Base-by-base conservation (phyloP, 2,888 invertebrate species). In the Theretra japonica region DNA sequence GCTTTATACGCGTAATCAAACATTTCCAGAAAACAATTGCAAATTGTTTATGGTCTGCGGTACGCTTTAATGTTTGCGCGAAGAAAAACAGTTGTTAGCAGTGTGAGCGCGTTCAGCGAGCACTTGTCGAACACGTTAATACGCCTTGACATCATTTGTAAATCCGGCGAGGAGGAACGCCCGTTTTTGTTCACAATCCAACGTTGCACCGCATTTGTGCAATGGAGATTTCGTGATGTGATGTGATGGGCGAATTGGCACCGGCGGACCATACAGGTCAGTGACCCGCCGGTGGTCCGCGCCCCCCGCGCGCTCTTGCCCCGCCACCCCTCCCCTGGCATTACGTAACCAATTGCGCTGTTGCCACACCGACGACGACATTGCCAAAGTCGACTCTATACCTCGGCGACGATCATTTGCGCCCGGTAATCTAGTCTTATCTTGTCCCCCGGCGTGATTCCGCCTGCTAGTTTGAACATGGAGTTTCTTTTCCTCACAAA, bases 221-320 rank as follows among this genome's bases (percentile, higher is more conserved):
- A 92, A 88, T 85, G 86, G 83, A 86, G 88, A 90, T 91, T 91
- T 90, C 87, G 90, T 90, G 90, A 89, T 90, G 88, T 88, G 89
- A 88, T 85, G 91, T 90, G 90, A 90, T 90, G 92, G 86, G 87
- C 90, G 90, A 92, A 93, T 93, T 94, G 94, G 94, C 94, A 93
- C 89, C 85, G 89, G 81, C 90, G 87, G 89, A 87, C 91, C 90
- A 88, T 88, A 82, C 90, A 85, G 94, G 93, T 94, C 94, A 91
- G 77, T 91, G 85, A 92, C 92, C 94, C 84, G 83, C 56, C 79
- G 78, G 70, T 79, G 78, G 83, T 79, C 82, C 82, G 77, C 84
- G 78, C 84, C 87, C 80, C 86, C 84, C 79, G 83, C 87, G 80
- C 86, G 80, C 83, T 53, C 53, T 53, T n/a, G 79, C 80, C 81